Percentiles rank a stretch among this genome's conserved stretches.
phyloP scores from a whole-genome alignment of 2,113 vertebrate genomes.

The Megaleporinus macrocephalus region DNA sequence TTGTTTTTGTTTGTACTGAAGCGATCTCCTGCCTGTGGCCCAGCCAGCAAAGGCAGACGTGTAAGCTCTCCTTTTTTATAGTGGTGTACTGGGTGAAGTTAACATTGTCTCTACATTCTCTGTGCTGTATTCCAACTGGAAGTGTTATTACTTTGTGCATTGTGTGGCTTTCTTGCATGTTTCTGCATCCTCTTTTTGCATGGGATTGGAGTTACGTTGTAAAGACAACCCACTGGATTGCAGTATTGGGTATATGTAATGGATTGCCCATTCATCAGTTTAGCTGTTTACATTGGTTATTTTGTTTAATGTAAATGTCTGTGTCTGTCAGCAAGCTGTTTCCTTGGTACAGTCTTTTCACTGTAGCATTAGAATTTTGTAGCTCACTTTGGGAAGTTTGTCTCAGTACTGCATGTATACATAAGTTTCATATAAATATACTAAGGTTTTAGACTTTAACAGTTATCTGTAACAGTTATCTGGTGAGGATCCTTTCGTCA shows the following conservation, averaged over 20 bases:
- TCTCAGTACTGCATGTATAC: background rate
- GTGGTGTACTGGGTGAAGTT: conserved; percentile 28
- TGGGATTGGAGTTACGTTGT: conserved; percentile 17
- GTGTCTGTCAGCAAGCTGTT: background rate
- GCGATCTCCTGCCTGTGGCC: conserved; percentile 92
- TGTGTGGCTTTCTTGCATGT: conserved; percentile 43
- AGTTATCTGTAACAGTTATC: too few relatives aligned
- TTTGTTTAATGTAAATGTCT: background rate
- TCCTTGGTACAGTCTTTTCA: too few relatives aligned
- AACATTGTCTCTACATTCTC: background rate
- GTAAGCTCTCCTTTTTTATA: conserved; percentile 85
- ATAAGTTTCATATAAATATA: background rate
- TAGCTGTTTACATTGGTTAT: background rate
- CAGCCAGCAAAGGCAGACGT: conserved; percentile 97
- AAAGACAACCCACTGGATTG: background rate
- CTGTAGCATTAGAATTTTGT: background rate
- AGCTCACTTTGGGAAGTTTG: background rate
- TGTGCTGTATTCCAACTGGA: background rate
- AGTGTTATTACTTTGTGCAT: background rate
- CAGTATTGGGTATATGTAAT: background rate
- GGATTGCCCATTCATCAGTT: background rate
- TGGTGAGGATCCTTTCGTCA: too few relatives aligned
- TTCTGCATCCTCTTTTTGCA: conserved; percentile 28
- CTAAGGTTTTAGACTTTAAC: too few relatives aligned
- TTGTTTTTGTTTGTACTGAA: conserved; percentile 69